Base-by-base conservation (phyloP, 92 coral and sea anemone genomes). In the Heteractis magnifica region DNA sequence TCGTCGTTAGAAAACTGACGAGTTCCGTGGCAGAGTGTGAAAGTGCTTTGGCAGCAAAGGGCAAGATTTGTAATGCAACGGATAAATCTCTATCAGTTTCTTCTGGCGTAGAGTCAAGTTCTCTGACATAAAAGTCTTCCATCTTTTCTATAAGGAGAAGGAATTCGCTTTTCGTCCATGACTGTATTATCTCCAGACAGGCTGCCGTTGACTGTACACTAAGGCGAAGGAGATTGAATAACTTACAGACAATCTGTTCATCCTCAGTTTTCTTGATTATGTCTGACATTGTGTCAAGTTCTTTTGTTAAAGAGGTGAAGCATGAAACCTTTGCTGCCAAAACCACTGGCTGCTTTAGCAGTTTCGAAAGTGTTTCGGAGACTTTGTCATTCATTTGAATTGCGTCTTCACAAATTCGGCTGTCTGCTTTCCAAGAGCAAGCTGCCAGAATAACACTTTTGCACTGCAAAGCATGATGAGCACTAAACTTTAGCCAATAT, bases 401-500 rank as follows among this genome's bases (percentile, higher is more conserved):
- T 14, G 80, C 52, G 49, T 75, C 81, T 15, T 64, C 82, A 4
- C 9, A 26, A 4, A 21, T 49, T 68, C 49, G 49, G 44, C 55
- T 34, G 15, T 49, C 76, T 51, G 59, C 52, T 6, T 53, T 62
- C 89, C 82, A 74, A 19, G 70, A 74, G 71, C 86, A 86, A 68
- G 89, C 55, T 18, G 73, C 81, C 49, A 88, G 51, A 50, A 91
- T 81, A 68, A 89, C 87, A 18, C 83, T 78, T 55, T 81, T 72
- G 72, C 91, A 91, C 65, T 77, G 89, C 26, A 49, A 62, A 52
- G 70, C 62, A 77, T 77, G 87, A 23, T 85, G 90, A 12, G 62
- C 58, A 56, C 81, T 55, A 15, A 79, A 21, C 8, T 13, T 50
- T 12, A 78, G 77, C 91, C 91, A 88, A 8, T 52, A 77, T 13